These are phyloP conservation scores for Oligia latruncula DNA, from an alignment of 2,888 invertebrate species.

Conservation along the genomic window DNA sequence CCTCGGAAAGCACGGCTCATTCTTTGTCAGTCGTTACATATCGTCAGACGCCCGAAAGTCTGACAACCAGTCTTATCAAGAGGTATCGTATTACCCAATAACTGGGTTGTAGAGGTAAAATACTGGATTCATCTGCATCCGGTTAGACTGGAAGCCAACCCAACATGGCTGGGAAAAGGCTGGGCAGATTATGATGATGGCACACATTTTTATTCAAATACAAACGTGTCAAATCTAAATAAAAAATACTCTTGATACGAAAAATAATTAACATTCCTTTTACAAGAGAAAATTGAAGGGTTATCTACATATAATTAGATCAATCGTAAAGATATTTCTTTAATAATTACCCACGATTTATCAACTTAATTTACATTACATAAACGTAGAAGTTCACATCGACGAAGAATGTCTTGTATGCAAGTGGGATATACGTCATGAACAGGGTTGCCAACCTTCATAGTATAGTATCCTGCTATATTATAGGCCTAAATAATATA, in stretches of 20 bases:
- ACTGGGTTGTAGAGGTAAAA: not conserved
- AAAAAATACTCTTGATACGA: not conserved
- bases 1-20: not conserved
- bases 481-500: too few relatives aligned
- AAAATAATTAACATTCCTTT: conserved; percentile 25
- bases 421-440: not conserved
- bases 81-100: not conserved
- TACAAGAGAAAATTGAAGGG: conserved; percentile 13
- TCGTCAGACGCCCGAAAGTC: not conserved
- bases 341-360: conserved; percentile 53
- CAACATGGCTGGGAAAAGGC: not conserved
- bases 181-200: not conserved
- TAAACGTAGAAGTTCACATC: conserved; percentile 33
- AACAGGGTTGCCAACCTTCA: not conserved
- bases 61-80: not conserved
- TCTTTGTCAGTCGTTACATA: not conserved
- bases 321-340: conserved; percentile 26
- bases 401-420: conserved; percentile 33
- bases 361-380: conserved; percentile 33
- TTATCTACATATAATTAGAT: conserved; percentile 38
- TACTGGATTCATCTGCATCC: not conserved
- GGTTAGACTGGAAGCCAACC: not conserved
- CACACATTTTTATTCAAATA: not conserved
- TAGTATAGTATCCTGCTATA: not conserved
- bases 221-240: not conserved